A percentile compares a stretch with the other conserved stretches of the same genome.
phyloP scores from a whole-genome alignment of 2,888 invertebrate genomes.

The Lysandra bellargus region DNA sequence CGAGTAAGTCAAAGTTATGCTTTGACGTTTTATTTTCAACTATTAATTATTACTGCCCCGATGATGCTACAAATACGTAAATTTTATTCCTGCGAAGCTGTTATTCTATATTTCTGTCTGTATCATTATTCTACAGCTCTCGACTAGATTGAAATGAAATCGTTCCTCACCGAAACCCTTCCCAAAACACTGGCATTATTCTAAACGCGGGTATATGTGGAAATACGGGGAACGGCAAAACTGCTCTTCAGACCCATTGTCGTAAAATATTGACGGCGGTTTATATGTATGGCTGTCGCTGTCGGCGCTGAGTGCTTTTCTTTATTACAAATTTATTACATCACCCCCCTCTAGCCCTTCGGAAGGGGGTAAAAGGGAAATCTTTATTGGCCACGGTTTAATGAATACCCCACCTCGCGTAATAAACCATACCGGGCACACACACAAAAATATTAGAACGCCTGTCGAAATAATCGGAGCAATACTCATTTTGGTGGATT shows the following conservation, averaged over 20 bases:
- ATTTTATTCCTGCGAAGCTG: too few species aligned
- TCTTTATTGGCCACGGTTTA: slow-evolving; percentile 65
- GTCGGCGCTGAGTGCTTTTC: slow-evolving; percentile 50
- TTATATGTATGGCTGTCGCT: slow-evolving; percentile 39
- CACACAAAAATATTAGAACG: slow-evolving; percentile 44
- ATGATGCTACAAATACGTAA: not conserved
- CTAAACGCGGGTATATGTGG: slow-evolving; percentile 22
- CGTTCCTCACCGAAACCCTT: not conserved
- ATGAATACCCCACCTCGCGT: slow-evolving; percentile 51
- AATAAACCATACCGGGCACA: slow-evolving; percentile 39
- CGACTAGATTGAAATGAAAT: not conserved
- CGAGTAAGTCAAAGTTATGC: not conserved
- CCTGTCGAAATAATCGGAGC: slow-evolving; percentile 51
- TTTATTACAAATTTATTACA: slow-evolving; percentile 69
- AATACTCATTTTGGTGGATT: slow-evolving; percentile 42
- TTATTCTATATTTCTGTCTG: too few species aligned
- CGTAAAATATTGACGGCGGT: slow-evolving; percentile 43
- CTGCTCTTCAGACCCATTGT: slow-evolving; percentile 40
- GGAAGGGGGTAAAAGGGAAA: slow-evolving; percentile 48
- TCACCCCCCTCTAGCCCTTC: slow-evolving; percentile 48
- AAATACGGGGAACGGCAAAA: slow-evolving; percentile 25
- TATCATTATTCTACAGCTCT: not conserved
- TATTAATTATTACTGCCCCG: too few species aligned
- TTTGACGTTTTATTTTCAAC: too few species aligned
- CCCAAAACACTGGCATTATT: slow-evolving; percentile 4